Conservation (phyloP, 2,797 vertebrate species). For the Clarias laeviceps region DNA sequence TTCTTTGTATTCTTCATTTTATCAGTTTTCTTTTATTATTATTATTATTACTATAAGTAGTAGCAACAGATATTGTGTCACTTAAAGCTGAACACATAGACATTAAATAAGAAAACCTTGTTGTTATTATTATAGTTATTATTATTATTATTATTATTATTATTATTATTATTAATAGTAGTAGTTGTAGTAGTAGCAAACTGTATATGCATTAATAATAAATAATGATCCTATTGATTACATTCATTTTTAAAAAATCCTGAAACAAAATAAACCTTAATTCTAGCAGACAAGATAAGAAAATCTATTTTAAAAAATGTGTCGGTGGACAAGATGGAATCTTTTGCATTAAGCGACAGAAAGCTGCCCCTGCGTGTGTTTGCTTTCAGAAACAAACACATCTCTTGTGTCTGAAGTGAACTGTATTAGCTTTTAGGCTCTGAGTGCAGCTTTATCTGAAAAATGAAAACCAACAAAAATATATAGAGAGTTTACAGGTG, state of each 20-base stretch:
- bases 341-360: neutral
- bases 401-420: neutral
- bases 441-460: neutral
- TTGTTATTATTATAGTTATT: too few relatives aligned
- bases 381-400: neutral
- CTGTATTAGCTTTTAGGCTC: neutral
- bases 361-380: neutral
- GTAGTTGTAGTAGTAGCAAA: too few relatives aligned
- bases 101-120: neutral
- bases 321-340: neutral
- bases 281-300: neutral
- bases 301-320: neutral
- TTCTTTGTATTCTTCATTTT: neutral
- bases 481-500: neutral
- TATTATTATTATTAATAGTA: too few relatives aligned
- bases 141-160: too few relatives aligned
- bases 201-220: too few relatives aligned
- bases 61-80: neutral
- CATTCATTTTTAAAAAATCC: neutral
- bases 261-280: neutral
- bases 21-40: neutral
- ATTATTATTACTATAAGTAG: neutral
- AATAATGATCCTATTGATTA: too few relatives aligned
- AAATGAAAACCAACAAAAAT: neutral
- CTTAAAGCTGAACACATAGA: neutral